Evolutionary conservation across 2,113 vertebrate species (phyloP).

Genomic region (Gavialis gangeticus): DNA sequence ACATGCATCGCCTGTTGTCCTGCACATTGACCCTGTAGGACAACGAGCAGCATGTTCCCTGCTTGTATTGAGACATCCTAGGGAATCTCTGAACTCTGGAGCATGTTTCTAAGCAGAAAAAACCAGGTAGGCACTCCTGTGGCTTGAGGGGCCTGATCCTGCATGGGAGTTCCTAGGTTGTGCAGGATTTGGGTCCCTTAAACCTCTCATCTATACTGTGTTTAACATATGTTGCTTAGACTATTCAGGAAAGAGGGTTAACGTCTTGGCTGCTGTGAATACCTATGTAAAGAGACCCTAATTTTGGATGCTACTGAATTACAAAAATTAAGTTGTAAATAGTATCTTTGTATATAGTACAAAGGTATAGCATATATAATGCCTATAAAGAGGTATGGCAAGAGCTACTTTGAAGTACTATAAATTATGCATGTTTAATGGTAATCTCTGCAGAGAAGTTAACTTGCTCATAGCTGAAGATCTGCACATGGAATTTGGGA

Average conservation of each 20-base stretch:
- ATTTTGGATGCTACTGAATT: not conserved
- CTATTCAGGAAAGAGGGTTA: not conserved
- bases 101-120: no score
- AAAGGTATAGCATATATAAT: not conserved
- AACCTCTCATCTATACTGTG: not conserved
- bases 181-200: no score
- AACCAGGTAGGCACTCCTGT: no score
- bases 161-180: no score
- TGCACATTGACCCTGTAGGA: no score
- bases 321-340: not conserved
- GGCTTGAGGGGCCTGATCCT: no score
- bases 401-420: not conserved
- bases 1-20: no score
- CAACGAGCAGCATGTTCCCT: no score
- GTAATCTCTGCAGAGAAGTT: not conserved
- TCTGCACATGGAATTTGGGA: not conserved
- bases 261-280: not conserved
- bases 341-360: not conserved
- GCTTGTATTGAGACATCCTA: no score
- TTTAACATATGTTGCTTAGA: not conserved
- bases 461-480: not conserved
- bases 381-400: rapidly evolving
- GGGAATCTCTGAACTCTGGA: no score
- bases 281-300: not conserved
- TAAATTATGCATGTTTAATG: not conserved